These are phyloP conservation scores for Nyleta sp. DNA, from an alignment of 2,888 invertebrate genomes.

Conservation along the genomic window DNA sequence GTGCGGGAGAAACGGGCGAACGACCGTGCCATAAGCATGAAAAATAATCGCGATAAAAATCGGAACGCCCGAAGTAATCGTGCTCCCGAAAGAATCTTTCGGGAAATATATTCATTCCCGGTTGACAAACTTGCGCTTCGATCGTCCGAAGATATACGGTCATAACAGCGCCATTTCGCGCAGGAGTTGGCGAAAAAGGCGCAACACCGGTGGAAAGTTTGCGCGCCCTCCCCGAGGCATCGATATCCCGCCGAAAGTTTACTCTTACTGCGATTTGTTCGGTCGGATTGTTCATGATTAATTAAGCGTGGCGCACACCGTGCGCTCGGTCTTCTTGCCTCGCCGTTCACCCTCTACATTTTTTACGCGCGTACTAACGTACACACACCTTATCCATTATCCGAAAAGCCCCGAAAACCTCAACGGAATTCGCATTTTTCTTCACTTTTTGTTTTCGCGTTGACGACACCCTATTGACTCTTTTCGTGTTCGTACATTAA, in stretches of 20 bases:
- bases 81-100: constrained; percentile 30
- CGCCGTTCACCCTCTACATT: constrained; percentile 30
- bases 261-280: constrained; percentile 52
- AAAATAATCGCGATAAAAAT: constrained; percentile 44
- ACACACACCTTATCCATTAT: constrained; percentile 43
- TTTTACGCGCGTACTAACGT: constrained; percentile 37
- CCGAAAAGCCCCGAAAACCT: constrained; percentile 14
- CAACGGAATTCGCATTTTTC: constrained; percentile 30
- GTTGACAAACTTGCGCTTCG: constrained; percentile 32
- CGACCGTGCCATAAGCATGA: constrained; percentile 16
- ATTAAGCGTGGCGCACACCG: constrained; percentile 48
- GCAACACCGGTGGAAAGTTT: constrained; percentile 31
- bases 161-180: constrained; percentile 27
- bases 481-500: constrained; percentile 19
- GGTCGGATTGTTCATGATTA: constrained; percentile 58
- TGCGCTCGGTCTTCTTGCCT: constrained; percentile 21
- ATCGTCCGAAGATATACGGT: constrained; percentile 26
- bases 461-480: constrained; percentile 33
- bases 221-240: constrained; percentile 28
- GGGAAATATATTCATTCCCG: constrained; percentile 26
- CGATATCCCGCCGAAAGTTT: constrained; percentile 43
- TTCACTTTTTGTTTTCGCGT: constrained; percentile 22
- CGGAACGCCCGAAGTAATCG: constrained; percentile 22
- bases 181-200: constrained; percentile 21
- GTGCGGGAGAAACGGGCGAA: not conserved